phyloP scores from a whole-genome alignment of 2,113 vertebrate species.

The Oreochromis aureus region DNA sequence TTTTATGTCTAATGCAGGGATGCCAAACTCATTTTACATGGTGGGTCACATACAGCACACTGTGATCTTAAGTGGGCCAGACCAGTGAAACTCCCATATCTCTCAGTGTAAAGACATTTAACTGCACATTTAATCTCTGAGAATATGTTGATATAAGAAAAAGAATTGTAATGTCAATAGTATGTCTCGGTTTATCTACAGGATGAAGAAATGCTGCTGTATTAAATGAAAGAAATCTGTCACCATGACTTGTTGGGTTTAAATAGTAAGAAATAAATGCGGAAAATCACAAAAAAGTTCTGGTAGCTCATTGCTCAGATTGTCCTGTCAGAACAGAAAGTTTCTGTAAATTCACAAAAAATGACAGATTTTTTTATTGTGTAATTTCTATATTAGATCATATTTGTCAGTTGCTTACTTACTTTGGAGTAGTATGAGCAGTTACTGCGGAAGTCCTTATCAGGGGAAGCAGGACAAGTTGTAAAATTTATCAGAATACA shows the following conservation, averaged over 20 bases:
- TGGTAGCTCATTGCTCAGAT: not conserved
- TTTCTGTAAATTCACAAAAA: not conserved
- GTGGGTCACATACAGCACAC: not conserved
- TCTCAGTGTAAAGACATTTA: not conserved
- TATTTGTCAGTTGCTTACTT: not conserved
- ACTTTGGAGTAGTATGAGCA: rapidly evolving
- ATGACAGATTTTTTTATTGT: not conserved
- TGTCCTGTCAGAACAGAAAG: not conserved
- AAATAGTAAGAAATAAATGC: not conserved
- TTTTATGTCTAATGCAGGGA: not conserved
- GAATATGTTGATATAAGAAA: not conserved
- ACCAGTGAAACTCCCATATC: not conserved
- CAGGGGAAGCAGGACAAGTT: rapidly evolving
- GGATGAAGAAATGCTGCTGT: not conserved
- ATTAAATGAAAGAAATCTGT: not conserved
- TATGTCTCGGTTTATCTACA: not conserved
- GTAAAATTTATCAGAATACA: not conserved
- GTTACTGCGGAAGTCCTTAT: rapidly evolving
- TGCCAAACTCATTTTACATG: not conserved
- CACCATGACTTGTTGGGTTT: not conserved
- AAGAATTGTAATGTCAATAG: not conserved
- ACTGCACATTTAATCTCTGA: not conserved
- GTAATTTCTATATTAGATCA: not conserved
- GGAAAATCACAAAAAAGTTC: not conserved
- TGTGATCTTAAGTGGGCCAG: not conserved